phyloP scores from a whole-genome alignment of 2,888 invertebrate species.

The Epinotia bilunana region DNA sequence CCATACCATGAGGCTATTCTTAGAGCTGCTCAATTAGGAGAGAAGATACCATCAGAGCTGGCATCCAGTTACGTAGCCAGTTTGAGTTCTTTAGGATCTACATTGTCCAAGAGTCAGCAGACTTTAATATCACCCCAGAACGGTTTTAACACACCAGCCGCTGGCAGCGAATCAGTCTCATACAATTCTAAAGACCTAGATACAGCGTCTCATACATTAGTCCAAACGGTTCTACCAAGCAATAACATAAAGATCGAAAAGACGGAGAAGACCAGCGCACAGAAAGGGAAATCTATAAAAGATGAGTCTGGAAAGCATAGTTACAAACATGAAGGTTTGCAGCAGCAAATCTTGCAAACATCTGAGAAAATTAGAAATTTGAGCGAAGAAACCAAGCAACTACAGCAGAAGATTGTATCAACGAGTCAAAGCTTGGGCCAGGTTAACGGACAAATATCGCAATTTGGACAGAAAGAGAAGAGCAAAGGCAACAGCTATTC shows the following conservation, averaged over 20 bases:
- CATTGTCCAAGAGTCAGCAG: conserved; percentile 77
- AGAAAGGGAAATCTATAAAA: conserved; percentile 70
- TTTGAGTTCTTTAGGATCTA: conserved; percentile 79
- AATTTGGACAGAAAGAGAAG: conserved; percentile 60
- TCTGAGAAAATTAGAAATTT: conserved; percentile 73
- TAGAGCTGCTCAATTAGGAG: conserved; percentile 73
- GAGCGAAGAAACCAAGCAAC: conserved; percentile 71
- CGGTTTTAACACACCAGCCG: conserved; percentile 59
- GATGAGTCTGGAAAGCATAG: conserved; percentile 59
- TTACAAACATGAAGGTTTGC: conserved; percentile 62
- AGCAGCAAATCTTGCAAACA: conserved; percentile 74
- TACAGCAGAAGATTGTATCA: conserved; percentile 73
- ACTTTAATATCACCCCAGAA: conserved; percentile 61
- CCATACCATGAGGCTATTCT: conserved; percentile 82
- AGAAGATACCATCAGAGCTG: conserved; percentile 76
- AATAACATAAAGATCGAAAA: conserved; percentile 64
- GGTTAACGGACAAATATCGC: conserved; percentile 52
- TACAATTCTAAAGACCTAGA: conserved; percentile 67
- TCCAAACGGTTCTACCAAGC: conserved; percentile 62
- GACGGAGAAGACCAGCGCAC: conserved; percentile 53
- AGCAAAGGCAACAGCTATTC: conserved; percentile 87
- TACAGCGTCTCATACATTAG: conserved; percentile 68
- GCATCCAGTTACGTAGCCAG: conserved; percentile 83
- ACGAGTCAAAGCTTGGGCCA: conserved; percentile 65
- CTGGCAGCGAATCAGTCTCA: conserved; percentile 62